Conservation (phyloP, 2,113 vertebrate species). For the Phylloscopus trochiloides region DNA sequence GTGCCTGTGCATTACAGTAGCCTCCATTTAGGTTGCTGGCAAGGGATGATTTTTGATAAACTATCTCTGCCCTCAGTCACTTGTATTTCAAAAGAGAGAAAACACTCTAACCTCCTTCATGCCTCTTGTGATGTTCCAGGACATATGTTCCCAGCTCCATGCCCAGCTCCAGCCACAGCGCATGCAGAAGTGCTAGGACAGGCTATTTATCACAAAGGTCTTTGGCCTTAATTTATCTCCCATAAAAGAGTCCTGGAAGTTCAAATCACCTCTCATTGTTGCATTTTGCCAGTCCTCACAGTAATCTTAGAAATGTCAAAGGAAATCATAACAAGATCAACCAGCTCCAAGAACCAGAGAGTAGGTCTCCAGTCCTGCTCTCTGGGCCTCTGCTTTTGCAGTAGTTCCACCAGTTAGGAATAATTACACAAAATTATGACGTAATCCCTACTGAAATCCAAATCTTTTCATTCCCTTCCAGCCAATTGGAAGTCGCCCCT, state of each 20-base stretch:
- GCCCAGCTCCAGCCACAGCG: background rate
- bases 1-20: background rate
- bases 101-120: background rate
- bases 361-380: background rate
- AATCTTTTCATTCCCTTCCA: conserved; percentile 72
- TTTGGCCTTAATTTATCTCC: background rate
- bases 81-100: background rate
- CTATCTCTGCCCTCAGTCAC: background rate
- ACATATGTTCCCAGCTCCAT: background rate
- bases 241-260: background rate
- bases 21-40: background rate
- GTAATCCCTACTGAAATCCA: conserved; percentile 45
- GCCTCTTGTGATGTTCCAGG: background rate
- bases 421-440: conserved; percentile 57
- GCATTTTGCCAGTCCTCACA: background rate
- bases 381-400: background rate
- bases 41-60: background rate
- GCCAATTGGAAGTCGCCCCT: conserved; percentile 50
- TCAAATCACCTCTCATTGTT: background rate
- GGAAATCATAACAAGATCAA: background rate
- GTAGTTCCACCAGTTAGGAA: conserved; percentile 39
- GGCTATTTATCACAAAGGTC: background rate
- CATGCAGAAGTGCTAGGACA: background rate
- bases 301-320: background rate
- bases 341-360: background rate